Base-by-base conservation (phyloP, 2,888 invertebrate genomes). In the Caprella mutica region DNA sequence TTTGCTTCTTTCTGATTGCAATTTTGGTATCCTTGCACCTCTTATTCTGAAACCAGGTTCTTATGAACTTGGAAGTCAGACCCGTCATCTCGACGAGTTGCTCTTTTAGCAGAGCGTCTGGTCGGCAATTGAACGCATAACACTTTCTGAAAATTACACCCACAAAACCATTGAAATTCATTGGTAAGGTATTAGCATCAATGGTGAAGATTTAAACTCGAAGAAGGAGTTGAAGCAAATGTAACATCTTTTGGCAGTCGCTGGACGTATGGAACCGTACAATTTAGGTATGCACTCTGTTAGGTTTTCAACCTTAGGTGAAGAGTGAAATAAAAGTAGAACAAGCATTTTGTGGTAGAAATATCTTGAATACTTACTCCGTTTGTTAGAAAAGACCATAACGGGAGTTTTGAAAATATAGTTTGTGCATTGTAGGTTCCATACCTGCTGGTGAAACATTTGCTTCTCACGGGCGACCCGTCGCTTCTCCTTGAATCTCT, bases 21-120 rank as follows among this genome's bases (percentile, higher is more conserved):
- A 91, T 86, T 79, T 93, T 94, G 78, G 94, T 94, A 77, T 94
- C 93, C 75, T 94, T 94, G 78, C 93, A 94, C 66, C 94, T 79
- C 73, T 94, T 96, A 76, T 96, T 96, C 76, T 96, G 96, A 79
- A 97, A 98, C 98, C 98, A 98, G 59, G 98, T 98, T 71, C 98
- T 81, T 72, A 98, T 98, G 68, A 98, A 98, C 17, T 98, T 78
- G 21, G 97, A 96, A 69, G 91, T 93, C 52, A 98, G 81, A 0
- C 91, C 85, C 17, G 98, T 98, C 96, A 97, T 94, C 76, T 98
- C 97, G 40, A 96, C 96, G 65, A 98, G 81, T 73, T 97, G 96
- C 74, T 98, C 98, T 77, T 98, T 98, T 91, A 96, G 93, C 63
- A 97, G 81, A 39, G 98, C 97, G 76, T 98, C 98, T 38, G 98